Evolutionary conservation across 2,113 vertebrate species (phyloP).

Genomic region (Formicarius rufipectus): DNA sequence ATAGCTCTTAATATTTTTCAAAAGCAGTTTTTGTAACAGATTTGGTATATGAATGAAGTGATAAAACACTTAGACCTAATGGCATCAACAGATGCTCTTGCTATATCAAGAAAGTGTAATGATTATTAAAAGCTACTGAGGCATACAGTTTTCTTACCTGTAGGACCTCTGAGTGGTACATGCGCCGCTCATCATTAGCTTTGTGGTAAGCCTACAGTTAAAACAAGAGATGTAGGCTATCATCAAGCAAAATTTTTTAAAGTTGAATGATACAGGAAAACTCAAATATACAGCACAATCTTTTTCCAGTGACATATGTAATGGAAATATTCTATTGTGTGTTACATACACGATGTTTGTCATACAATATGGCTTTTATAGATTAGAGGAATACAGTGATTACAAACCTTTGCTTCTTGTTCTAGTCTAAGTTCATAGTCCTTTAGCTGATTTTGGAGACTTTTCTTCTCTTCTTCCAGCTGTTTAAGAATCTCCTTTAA

Average conservation of each 20-base stretch:
- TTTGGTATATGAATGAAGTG: background rate
- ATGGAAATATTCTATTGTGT: background rate
- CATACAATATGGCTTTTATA: background rate
- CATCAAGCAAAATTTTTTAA: background rate
- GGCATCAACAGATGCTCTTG: background rate
- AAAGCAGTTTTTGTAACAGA: background rate
- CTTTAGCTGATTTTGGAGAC: slow-evolving; percentile 81
- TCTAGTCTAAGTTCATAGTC: slow-evolving; percentile 78
- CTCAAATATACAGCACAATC: background rate
- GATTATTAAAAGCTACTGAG: background rate
- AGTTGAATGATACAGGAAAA: background rate
- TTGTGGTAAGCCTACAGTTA: slow-evolving; percentile 81
- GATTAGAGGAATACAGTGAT: background rate
- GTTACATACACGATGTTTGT: background rate
- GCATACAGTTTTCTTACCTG: slow-evolving; percentile 70
- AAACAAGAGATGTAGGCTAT: background rate
- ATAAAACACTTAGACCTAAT: background rate
- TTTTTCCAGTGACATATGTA: background rate
- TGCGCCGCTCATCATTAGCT: slow-evolving; percentile 77
- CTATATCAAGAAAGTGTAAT: background rate
- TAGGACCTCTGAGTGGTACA: slow-evolving; percentile 81
- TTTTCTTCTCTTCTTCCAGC: slow-evolving; percentile 78
- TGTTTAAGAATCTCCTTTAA: slow-evolving; percentile 80
- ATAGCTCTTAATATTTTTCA: background rate
- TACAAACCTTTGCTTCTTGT: slow-evolving; percentile 86